These are phyloP conservation scores for Misgurnus mizolepis DNA, from an alignment of 2,113 vertebrate species.

Conservation along the genomic window DNA sequence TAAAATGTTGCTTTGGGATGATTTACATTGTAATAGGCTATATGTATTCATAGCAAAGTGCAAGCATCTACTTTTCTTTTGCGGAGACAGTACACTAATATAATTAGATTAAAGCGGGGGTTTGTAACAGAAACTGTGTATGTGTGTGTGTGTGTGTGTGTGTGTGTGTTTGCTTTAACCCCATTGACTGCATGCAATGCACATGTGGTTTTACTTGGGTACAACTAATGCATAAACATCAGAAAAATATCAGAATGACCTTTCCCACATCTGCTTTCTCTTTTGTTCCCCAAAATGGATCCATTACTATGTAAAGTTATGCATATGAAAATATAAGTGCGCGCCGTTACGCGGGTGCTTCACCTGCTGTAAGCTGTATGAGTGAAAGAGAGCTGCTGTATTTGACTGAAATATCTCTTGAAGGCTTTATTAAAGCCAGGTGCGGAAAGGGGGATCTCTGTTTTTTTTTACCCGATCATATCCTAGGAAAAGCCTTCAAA, in stretches of 20 bases:
- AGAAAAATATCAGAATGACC: conserved; percentile 75
- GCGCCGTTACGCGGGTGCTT: conserved; percentile 72
- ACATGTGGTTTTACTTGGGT: conserved; percentile 74
- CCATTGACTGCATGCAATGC: conserved; percentile 44
- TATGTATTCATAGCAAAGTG: background rate
- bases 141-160: background rate
- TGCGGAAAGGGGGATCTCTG: conserved; percentile 54
- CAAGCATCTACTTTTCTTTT: background rate
- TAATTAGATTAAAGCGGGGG: conserved; percentile 22
- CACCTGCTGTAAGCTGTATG: conserved; percentile 74
- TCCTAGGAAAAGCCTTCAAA: background rate
- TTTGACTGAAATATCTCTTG: conserved; percentile 51
- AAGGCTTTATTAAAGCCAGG: conserved; percentile 77
- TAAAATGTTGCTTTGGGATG: background rate
- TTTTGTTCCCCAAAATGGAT: conserved; percentile 65
- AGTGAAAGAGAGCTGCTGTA: conserved; percentile 62
- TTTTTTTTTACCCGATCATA: conserved; percentile 3
- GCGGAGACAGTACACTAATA: background rate
- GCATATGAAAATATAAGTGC: conserved; percentile 79
- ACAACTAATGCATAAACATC: conserved; percentile 76
- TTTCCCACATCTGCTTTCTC: conserved; percentile 81
- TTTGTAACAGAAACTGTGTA: conserved; percentile 1
- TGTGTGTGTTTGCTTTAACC: background rate
- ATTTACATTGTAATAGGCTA: background rate
- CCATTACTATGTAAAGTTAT: conserved; percentile 84